Base-by-base conservation (phyloP, 2,113 vertebrate species). In the Terrapene triunguis region DNA sequence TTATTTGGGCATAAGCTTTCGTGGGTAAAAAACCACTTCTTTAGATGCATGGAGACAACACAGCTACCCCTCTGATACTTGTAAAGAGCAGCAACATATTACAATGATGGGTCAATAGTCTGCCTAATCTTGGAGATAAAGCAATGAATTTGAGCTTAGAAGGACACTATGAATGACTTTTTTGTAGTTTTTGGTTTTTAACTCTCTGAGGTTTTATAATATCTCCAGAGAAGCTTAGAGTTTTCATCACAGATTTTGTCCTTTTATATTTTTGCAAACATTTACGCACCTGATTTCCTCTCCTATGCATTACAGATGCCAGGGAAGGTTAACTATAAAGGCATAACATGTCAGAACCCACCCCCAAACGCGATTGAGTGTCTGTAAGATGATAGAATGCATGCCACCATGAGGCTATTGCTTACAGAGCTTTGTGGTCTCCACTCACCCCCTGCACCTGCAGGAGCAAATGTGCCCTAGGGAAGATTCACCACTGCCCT, bases 71-170 rank as follows among this genome's bases (percentile, higher is more conserved):
- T 21, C 21, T 54, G 53, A 54, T 54, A 54, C 53, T 54, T n/a
- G 62, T 82, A 85, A 88, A 89, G 69, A 90, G 51, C 35, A 74
- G 59, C 42, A 79, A 42, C 16, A 1, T 88, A 74, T 78, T 90
- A 65, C 80, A 93, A 17, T 1, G 4, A n/a, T 72, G 55, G 82
- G 82, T 94, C 82, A 91, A 89, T 84, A 92, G 54, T 84, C 17
- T 79, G 82, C 74, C n/a, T 79, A 72, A 90, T 86, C 48, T 29
- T 4, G 19, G 22, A 84, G 27, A 7, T 10, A 38, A 72, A 38
- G n/a, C 65, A 25, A 62, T 74, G 50, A 27, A 14, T 82, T 83
- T 82, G 85, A 94, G 62, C 54, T 65, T 72, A 48, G 44, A 82
- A 47, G 42, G 42, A 78, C 24, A 47, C 72, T 87, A 2, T 1